phyloP scores from a whole-genome alignment of 2,888 invertebrate species.

The Vesta saturnalis region DNA sequence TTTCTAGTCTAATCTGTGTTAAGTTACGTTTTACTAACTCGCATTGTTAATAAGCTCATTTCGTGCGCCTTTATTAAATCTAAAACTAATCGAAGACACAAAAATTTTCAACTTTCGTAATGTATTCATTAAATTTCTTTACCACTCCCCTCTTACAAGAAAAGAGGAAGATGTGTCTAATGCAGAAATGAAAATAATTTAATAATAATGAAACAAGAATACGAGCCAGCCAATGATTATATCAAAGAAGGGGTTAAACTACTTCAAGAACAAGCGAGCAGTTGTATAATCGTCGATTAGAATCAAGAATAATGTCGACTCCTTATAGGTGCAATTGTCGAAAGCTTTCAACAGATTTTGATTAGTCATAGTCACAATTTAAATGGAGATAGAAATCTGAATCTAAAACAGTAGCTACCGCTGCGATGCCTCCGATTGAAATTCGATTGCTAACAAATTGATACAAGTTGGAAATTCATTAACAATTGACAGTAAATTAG shows the following conservation, averaged over 20 bases:
- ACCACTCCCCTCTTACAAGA: conserved; percentile 10
- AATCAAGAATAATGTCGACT: conserved; percentile 19
- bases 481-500: conserved; percentile 58
- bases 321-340: conserved; percentile 48
- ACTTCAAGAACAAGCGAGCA: conserved; percentile 50
- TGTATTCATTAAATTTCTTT: conserved; percentile 26
- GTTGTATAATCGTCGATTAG: conserved; percentile 26
- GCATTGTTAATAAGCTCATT: conserved; percentile 32
- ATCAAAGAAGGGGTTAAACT: conserved; percentile 63
- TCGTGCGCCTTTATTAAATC: conserved; percentile 16
- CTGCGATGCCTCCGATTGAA: conserved; percentile 57
- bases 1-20: conserved; percentile 47
- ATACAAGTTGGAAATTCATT: conserved; percentile 56
- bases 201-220: conserved; percentile 64
- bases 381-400: conserved; percentile 63
- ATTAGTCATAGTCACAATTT: conserved; percentile 65
- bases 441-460: conserved; percentile 62
- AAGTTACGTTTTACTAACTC: conserved; percentile 32
- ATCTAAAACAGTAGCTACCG: conserved; percentile 62
- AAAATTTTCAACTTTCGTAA: conserved; percentile 6
- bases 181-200: conserved; percentile 65
- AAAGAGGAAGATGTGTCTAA: conserved; percentile 56
- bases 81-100: no score
- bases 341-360: conserved; percentile 61
- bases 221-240: conserved; percentile 62